Evolutionary conservation across 2,797 vertebrate genomes (phyloP), one percentile per base, ranked within the genome.

Genomic region (Gymnocypris eckloni): DNA sequence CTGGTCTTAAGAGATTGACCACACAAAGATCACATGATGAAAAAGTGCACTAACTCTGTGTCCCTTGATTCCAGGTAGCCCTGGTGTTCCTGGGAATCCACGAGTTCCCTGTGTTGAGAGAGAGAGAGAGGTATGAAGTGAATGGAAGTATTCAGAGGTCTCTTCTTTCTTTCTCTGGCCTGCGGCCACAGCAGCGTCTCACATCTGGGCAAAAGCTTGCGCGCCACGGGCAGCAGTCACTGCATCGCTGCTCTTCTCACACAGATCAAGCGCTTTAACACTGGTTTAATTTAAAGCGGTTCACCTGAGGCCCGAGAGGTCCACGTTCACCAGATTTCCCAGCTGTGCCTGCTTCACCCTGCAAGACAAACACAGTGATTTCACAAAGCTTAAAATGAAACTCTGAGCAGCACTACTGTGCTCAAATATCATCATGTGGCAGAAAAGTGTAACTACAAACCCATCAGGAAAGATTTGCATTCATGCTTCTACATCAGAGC

Each of bases 61-160:
- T 70, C 98, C 98, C 92, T 99, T 99, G 91, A 99, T 97, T 89
- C 98, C 98, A 0, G 98, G 98, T 81, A 99, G 96, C 70, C 98
- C 98, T 5, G 98, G 98, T 13, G 98, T 99, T 93, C 98, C 98
- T 1, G 98, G 98, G 92, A 99, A 99, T 91, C 98, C 98, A 4
- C 98, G 97, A 86, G 98, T 95, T 87, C 98, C 98, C 98, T 99
- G 80, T 0, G 71, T 52, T 67, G 6, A 84, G 37, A 25, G 52
- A 83, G 28, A 79, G 59, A 56, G 6, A 69, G 66, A 39, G 73
- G 66, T 66, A 84, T 43, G 73, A 84, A 48, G 48, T 56, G 75
- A 39, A 78, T 84, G 66, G 70, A 87, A 67, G 39, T 18, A 48
- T 66, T 41, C 79, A 82, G 20, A 81, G 66, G 7, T 83, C 39